Percentiles rank a stretch among this genome's conserved stretches.
Conservation (phyloP, 2,113 vertebrate species). For the Phasianus colchicus region DNA sequence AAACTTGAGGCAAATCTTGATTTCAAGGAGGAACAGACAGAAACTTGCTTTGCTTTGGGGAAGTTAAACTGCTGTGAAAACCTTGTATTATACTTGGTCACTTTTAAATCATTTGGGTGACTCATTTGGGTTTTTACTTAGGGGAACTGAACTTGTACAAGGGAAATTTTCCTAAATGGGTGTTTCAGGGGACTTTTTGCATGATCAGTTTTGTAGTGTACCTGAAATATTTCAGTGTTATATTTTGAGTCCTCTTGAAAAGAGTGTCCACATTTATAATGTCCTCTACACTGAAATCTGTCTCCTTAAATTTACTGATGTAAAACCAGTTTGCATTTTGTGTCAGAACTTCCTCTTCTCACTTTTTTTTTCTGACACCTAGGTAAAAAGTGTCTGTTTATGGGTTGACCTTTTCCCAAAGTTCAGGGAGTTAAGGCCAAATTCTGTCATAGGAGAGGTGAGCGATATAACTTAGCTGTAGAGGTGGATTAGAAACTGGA, state of each 20-base stretch:
- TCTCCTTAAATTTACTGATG: neutral
- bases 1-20: neutral
- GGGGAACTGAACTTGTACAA: conserved; percentile 29
- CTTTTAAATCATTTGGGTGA: conserved; percentile 13
- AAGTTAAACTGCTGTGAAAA: neutral
- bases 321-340: neutral
- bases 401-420: neutral
- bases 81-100: neutral
- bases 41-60: neutral
- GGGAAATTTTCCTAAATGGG: conserved; percentile 42
- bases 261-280: neutral
- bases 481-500: neutral
- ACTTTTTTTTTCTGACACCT: neutral
- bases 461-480: neutral
- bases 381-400: neutral
- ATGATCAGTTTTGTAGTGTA: neutral
- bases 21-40: neutral
- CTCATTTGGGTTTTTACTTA: conserved; percentile 59
- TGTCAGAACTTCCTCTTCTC: conserved; percentile 41
- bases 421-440: neutral
- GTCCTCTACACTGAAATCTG: neutral
- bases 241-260: neutral
- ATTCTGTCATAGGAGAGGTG: neutral
- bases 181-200: conserved; percentile 34
- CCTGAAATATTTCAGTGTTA: neutral